These are phyloP conservation scores for Euspilapteryx auroguttella DNA, from an alignment of 2,888 invertebrate genomes.

Conservation along the genomic window DNA sequence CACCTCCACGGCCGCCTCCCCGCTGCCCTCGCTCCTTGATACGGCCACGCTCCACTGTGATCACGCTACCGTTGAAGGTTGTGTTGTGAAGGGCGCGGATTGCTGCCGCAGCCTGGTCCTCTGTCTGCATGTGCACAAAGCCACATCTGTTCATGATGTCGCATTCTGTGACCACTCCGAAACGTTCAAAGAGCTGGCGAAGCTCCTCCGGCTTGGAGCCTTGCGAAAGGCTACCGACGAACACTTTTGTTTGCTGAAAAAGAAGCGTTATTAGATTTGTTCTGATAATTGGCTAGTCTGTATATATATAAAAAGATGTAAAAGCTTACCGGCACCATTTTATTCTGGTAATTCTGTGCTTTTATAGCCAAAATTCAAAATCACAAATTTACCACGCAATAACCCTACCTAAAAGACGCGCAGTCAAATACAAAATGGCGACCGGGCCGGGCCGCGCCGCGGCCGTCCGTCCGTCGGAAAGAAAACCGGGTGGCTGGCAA, in stretches of 20 bases:
- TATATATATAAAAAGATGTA: slow-evolving; percentile 6
- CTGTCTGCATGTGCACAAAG: slow-evolving; percentile 88
- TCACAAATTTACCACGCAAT: too few relatives aligned
- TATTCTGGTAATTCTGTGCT: too few relatives aligned
- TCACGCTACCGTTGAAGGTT: slow-evolving; percentile 80
- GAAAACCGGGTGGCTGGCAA: too few relatives aligned
- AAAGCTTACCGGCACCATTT: slow-evolving; percentile 47
- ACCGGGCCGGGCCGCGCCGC: background rate
- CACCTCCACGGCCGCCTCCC: slow-evolving; percentile 44
- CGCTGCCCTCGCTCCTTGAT: slow-evolving; percentile 70
- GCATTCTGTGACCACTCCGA: slow-evolving; percentile 88
- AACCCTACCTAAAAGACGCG: too few relatives aligned
- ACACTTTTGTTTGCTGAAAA: slow-evolving; percentile 79
- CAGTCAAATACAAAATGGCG: slow-evolving; percentile 2
- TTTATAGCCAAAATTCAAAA: background rate
- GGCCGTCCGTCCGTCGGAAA: too few relatives aligned
- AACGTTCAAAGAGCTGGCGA: slow-evolving; percentile 79
- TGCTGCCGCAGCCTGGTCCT: slow-evolving; percentile 80
- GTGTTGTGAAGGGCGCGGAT: slow-evolving; percentile 79
- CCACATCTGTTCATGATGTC: slow-evolving; percentile 94
- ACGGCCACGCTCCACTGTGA: slow-evolving; percentile 82
- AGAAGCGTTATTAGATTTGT: slow-evolving; percentile 5
- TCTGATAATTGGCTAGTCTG: slow-evolving; percentile 9
- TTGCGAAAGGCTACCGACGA: slow-evolving; percentile 89
- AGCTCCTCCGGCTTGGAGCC: slow-evolving; percentile 83